Evolutionary conservation across 2,888 invertebrate genomes (phyloP), one percentile per base, ranked within the genome.

Genomic region (Himalopsyche anomala): DNA sequence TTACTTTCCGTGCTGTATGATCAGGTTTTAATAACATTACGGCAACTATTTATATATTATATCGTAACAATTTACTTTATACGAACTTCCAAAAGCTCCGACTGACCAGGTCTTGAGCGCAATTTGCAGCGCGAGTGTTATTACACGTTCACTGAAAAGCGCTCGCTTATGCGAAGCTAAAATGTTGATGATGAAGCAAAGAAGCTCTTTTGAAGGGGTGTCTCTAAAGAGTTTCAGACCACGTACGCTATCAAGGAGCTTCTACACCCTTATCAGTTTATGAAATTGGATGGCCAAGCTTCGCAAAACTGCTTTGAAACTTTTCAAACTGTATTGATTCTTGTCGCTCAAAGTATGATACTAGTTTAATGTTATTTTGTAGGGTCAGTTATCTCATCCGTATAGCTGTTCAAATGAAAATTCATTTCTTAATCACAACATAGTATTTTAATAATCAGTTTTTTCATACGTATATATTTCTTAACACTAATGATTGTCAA

Each of bases 241-340:
- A 88, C 88, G 88, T 88, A 85, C 85, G 79, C 84, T 55, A 84
- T 86, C 86, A 81, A 80, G 80, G 80, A 81, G 83, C 74, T 51
- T 56, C 45, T 82, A 84, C 82, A 83, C 84, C 86, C 86, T 84
- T 81, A 86, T 83, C 85, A 88, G 88, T 87, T 87, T 88, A 88
- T 88, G 88, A 88, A 88, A 88, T 88, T 87, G 87, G 86, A 82
- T 86, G 83, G 85, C 82, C 87, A 54, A 69, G 36, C 74, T 74
- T 85, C 82, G 40, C 45, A 28, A 81, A 74, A 38, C 74, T 74
- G 74, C 38, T 74, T 1, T 4, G 74, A 74, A 74, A 74, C 74
- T 74, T 62, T 74, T 28, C 36, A 36, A 74, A 36, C 74, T 74
- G 28, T 28, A 74, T 74, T 74, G 74, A 74, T 74, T n/a, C 62